Conservation (phyloP, 2,888 invertebrate species). For the Hydroisotoma schaefferi region DNA sequence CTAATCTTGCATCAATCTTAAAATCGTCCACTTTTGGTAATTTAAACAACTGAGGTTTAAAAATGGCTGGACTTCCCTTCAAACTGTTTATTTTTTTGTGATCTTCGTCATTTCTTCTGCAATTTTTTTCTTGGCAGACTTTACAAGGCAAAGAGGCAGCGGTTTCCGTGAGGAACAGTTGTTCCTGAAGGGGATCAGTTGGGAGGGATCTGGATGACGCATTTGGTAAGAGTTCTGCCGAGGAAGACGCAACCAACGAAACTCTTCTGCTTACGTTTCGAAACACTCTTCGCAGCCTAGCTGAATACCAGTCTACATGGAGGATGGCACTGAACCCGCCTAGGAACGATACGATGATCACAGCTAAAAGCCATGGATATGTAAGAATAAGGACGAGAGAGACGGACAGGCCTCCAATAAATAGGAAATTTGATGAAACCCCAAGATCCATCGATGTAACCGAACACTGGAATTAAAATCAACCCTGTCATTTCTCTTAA, state of each 20-base stretch:
- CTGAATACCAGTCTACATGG: conserved; percentile 16
- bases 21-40: conserved; percentile 20
- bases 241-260: not conserved
- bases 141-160: not conserved
- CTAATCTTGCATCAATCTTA: conserved; percentile 37
- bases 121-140: conserved; percentile 13
- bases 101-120: conserved; percentile 3
- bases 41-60: conserved; percentile 19
- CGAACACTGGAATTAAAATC: too few relatives aligned
- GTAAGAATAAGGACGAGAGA: conserved; percentile 27
- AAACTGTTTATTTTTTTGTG: not conserved
- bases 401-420: conserved; percentile 16
- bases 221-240: not conserved
- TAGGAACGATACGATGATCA: conserved; percentile 25
- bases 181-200: not conserved
- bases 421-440: conserved; percentile 4
- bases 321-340: conserved; percentile 35
- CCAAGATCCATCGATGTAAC: not conserved
- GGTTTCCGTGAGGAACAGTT: not conserved
- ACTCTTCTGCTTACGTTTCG: not conserved
- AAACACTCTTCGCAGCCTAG: not conserved
- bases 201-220: too few relatives aligned
- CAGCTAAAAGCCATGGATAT: conserved; percentile 43
- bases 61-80: not conserved
- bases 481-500: too few relatives aligned